Conservation (phyloP, 2,113 vertebrate species). For the Lucifuga dentata region DNA sequence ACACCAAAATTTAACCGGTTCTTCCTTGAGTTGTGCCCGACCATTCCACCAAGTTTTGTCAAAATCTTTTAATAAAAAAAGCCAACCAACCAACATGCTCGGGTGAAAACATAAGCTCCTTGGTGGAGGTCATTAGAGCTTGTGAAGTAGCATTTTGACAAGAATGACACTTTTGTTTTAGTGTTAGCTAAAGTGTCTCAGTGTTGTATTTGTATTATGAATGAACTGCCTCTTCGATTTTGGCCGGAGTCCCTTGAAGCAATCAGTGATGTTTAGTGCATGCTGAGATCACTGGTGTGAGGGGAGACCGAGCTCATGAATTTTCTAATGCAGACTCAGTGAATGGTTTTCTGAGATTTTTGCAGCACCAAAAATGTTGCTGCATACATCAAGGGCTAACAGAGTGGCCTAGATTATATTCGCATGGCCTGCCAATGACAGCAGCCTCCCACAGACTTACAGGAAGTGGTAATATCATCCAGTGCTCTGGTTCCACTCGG, state of each 20-base stretch:
- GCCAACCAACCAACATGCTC: too few species aligned
- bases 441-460: conserved; percentile 55
- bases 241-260: conserved; percentile 43
- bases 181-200: conserved; percentile 25
- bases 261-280: conserved; percentile 58
- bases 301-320: conserved; percentile 63
- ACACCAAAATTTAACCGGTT: too few species aligned
- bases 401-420: conserved; percentile 53
- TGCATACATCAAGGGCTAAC: conserved; percentile 24
- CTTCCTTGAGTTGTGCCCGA: too few species aligned
- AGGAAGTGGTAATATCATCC: conserved; percentile 67
- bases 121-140: neutral
- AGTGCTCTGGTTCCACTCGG: conserved; percentile 47
- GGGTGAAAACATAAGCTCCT: too few species aligned
- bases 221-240: conserved; percentile 57
- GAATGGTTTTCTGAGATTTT: conserved; percentile 54
- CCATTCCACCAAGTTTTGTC: too few species aligned
- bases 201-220: conserved; percentile 52
- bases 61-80: too few species aligned
- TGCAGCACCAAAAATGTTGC: conserved; percentile 38
- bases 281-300: conserved; percentile 63
- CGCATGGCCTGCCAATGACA: conserved; percentile 62
- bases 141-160: conserved; percentile 22
- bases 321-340: conserved; percentile 44
- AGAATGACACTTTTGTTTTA: conserved; percentile 20